Percentiles rank a stretch among this genome's conserved stretches.
These are phyloP conservation scores for Physeter macrocephalus DNA, from an alignment of 2,113 vertebrate genomes.

Conservation along the genomic window DNA sequence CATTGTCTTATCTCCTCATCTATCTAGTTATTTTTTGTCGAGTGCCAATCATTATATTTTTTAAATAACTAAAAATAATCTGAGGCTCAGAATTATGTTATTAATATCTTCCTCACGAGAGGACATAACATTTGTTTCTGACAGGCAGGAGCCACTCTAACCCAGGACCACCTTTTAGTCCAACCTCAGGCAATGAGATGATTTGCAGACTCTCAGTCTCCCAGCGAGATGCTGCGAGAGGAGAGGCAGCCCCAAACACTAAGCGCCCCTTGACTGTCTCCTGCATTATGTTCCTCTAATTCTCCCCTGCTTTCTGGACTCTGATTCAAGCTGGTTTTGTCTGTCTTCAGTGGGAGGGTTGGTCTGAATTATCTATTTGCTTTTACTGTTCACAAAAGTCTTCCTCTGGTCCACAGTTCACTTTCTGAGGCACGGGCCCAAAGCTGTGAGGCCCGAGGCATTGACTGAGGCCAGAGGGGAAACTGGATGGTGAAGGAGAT, in stretches of 20 bases:
- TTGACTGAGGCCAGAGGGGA: fast-evolving
- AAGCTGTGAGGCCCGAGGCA: background rate
- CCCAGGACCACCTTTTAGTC: background rate
- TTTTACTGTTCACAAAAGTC: background rate
- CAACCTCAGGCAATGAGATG: fast-evolving
- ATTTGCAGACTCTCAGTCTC: no score
- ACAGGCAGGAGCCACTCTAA: no score
- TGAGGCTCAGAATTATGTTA: background rate
- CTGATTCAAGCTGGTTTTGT: background rate
- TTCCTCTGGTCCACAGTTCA: background rate
- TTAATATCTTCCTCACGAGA: background rate
- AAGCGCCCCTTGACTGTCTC: fast-evolving
- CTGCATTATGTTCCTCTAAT: background rate
- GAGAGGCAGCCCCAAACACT: background rate
- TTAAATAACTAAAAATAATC: background rate
- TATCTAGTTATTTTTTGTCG: background rate
- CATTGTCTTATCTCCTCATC: background rate
- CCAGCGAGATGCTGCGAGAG: fast-evolving
- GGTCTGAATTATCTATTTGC: background rate
- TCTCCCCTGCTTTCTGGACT: background rate
- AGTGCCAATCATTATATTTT: background rate
- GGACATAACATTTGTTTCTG: background rate
- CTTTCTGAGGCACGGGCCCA: background rate
- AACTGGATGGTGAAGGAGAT: fast-evolving
- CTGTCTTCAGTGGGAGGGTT: background rate